Conservation (phyloP, 2,797 vertebrate genomes). For the Gadopsis bispinosus region DNA sequence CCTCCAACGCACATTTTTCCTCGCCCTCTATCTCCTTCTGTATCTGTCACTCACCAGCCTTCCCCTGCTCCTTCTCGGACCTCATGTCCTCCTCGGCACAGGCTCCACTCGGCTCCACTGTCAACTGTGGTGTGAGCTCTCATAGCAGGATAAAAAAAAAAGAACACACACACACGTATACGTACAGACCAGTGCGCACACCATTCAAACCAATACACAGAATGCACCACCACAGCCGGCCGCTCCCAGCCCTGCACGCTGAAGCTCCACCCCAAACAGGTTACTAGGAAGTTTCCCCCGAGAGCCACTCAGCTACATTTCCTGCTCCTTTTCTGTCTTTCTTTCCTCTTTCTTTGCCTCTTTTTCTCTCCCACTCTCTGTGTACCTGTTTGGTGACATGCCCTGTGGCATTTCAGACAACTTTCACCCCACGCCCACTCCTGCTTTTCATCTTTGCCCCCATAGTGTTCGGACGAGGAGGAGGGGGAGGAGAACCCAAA, state of each 20-base stretch:
- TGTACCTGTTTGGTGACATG: conserved; percentile 73
- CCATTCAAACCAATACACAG: conserved; percentile 59
- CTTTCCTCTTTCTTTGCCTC: conserved; percentile 7
- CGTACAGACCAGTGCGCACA: conserved; percentile 38
- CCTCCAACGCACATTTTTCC: conserved; percentile 21
- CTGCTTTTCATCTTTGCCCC: conserved; percentile 36
- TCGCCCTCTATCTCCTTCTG: conserved; percentile 1
- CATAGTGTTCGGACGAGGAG: background rate
- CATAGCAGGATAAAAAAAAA: conserved; percentile 76
- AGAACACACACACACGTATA: conserved; percentile 9
- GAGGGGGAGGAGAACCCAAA: conserved; percentile 55
- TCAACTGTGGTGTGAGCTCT: conserved; percentile 73
- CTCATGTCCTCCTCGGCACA: conserved; percentile 79
- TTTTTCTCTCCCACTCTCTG: conserved; percentile 32
- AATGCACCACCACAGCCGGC: conserved; percentile 40
- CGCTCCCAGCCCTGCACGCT: conserved; percentile 63
- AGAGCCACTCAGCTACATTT: conserved; percentile 48
- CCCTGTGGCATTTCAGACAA: conserved; percentile 56
- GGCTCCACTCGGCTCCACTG: conserved; percentile 81
- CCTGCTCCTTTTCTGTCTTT: conserved; percentile 38
- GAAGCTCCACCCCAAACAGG: conserved; percentile 80
- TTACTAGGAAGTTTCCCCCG: conserved; percentile 74
- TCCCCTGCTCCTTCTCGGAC: conserved; percentile 83
- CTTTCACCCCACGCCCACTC: conserved; percentile 60
- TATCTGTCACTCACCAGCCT: conserved; percentile 78